A percentile compares a stretch with the other conserved stretches of the same genome.
These are phyloP conservation scores for Haplotaxodon microlepis DNA, from an alignment of 2,113 vertebrate genomes.

Conservation along the genomic window DNA sequence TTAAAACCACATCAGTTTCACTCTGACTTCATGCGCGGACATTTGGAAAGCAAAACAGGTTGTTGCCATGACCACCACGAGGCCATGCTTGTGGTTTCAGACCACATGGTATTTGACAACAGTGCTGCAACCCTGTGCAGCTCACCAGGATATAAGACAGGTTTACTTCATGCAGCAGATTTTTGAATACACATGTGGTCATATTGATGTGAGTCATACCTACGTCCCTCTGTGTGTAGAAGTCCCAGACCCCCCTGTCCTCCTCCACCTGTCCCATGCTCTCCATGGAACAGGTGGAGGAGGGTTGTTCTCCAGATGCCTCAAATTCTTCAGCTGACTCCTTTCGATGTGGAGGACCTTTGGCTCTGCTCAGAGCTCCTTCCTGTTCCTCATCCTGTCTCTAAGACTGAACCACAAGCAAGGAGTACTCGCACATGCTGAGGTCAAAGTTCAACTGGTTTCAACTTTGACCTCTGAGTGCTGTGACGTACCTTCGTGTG, in stretches of 20 bases:
- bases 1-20: background rate
- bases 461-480: background rate
- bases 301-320: background rate
- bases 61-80: background rate
- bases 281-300: fast-evolving
- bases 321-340: background rate
- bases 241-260: background rate
- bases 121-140: background rate
- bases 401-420: background rate
- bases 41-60: background rate
- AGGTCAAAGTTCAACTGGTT: background rate
- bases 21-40: fast-evolving
- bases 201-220: fast-evolving
- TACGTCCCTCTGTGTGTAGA: background rate
- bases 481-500: background rate
- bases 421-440: fast-evolving
- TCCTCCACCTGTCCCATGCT: background rate
- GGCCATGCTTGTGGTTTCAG: background rate
- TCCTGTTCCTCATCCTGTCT: fast-evolving
- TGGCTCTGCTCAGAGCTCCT: background rate
- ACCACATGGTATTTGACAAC: fast-evolving
- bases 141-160: fast-evolving
- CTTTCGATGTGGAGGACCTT: background rate
- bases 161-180: background rate
- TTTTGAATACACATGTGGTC: background rate